Evolutionary conservation across 2,888 invertebrate species (phyloP), one percentile per base, ranked within the genome.

Genomic region (Andrena praecox): DNA sequence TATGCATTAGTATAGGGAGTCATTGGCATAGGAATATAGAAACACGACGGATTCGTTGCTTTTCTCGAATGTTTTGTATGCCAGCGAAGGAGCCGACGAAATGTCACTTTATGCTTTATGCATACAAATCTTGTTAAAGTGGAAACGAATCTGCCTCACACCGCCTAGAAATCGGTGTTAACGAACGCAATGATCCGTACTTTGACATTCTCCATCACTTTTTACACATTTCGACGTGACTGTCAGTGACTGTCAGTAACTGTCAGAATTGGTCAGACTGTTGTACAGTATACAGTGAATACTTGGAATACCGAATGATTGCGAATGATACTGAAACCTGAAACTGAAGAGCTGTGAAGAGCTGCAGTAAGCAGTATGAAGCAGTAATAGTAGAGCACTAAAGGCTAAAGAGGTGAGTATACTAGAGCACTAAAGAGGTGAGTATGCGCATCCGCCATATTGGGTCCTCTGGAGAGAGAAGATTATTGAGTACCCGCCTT

Each of bases 11-110:
- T 20, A 20, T 20, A 20, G 20, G 20, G 16, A 70, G 42, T 76
- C 50, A 27, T 52, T 75, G 27, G 8, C 12, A 8, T 7, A 54
- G 8, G 20, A 62, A 12, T 67, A 33, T 35, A 8, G 50, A 33
- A 27, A 48, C 33, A 20, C 29, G 29, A 59, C 16, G n/a, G 60
- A 67, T 79, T 84, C 82, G 79, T 82, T 82, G 73, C 62, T n/a
- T 66, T 67, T 52, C 59, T 10, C 29, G 8, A 64, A 71, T 12
- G 0, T 78, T 78, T 52, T 33, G 12, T 59, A 10, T 77, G 35
- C 6, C 2, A 71, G 52, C 27, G 16, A 82, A 29, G 10, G 29
- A 20, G 64, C 8, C 5, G 33, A 6, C 31, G 12, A 29, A 48
- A 20, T 60, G 24, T 52, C 29, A 29, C 42, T 31, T 66, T 29